These are phyloP conservation scores for Dysidea cf. avara DNA, from an alignment of 37 sponge, comb jelly and placozoan species.

Conservation along the genomic window DNA sequence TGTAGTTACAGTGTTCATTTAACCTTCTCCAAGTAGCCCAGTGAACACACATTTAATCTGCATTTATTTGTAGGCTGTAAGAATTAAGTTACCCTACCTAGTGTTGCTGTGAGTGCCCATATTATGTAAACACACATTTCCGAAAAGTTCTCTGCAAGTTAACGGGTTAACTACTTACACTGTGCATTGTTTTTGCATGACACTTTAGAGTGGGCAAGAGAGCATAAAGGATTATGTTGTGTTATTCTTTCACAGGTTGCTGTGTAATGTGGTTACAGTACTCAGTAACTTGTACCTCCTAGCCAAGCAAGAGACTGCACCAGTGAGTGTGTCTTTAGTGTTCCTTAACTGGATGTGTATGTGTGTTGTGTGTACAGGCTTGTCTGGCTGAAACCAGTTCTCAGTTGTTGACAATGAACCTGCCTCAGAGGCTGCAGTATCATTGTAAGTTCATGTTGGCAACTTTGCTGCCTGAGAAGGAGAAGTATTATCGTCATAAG, in stretches of 20 bases:
- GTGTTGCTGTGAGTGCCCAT: no score
- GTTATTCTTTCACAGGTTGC: slow-evolving; percentile 24
- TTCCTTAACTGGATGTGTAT: no score
- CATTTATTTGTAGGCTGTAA: no score
- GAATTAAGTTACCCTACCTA: no score
- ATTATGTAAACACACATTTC: no score
- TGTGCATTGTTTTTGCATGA: not conserved
- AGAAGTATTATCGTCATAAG: slow-evolving; percentile 47
- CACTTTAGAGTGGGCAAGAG: not conserved
- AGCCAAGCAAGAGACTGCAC: not conserved
- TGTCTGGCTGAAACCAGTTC: no score
- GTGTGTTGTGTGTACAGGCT: no score
- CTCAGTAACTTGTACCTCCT: slow-evolving; percentile 58
- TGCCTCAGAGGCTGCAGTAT: slow-evolving; percentile 59
- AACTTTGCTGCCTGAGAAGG: slow-evolving; percentile 18
- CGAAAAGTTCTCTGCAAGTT: no score
- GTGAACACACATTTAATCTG: no score
- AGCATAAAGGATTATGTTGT: no score
- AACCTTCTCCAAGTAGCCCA: no score
- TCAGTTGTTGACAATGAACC: slow-evolving; percentile 50
- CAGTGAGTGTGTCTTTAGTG: not conserved
- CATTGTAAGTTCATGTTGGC: slow-evolving; percentile 49
- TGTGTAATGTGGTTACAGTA: slow-evolving; percentile 56
- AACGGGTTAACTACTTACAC: not conserved
- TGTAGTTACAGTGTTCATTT: no score